phyloP scores from a whole-genome alignment of 2,113 vertebrate genomes.

The Phaethornis superciliosus region DNA sequence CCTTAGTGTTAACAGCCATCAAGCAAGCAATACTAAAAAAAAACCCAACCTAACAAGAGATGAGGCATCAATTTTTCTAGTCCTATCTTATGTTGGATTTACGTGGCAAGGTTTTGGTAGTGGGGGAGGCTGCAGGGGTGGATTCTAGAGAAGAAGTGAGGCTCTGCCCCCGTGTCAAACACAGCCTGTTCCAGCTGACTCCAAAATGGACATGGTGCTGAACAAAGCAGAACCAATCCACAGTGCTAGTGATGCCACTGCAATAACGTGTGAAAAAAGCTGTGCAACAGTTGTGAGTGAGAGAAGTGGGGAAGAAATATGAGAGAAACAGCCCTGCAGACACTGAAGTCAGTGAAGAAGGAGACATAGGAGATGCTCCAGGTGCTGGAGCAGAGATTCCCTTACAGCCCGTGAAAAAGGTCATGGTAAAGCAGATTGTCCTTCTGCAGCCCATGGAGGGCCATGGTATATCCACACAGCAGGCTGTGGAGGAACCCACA shows the following conservation, averaged over 20 bases:
- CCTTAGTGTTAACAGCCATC: background rate
- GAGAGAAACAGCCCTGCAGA: background rate
- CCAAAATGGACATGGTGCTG: background rate
- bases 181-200: background rate
- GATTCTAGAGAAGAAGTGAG: background rate
- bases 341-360: background rate
- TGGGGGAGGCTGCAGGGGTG: background rate
- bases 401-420: background rate
- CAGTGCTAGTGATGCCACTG: background rate
- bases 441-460: background rate
- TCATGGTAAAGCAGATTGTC: background rate
- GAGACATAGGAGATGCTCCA: background rate
- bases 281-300: background rate
- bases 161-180: background rate
- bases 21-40: background rate
- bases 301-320: background rate
- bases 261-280: background rate
- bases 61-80: background rate
- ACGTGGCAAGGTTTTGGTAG: background rate
- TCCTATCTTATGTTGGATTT: background rate
- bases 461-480: too few species aligned
- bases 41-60: background rate
- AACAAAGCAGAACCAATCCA: background rate
- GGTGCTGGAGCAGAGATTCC: too few species aligned
- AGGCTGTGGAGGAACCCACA: background rate